Percentiles rank a stretch among this genome's conserved stretches.
These are phyloP conservation scores for Gobio gobio DNA, from an alignment of 2,113 vertebrate genomes.

Conservation along the genomic window DNA sequence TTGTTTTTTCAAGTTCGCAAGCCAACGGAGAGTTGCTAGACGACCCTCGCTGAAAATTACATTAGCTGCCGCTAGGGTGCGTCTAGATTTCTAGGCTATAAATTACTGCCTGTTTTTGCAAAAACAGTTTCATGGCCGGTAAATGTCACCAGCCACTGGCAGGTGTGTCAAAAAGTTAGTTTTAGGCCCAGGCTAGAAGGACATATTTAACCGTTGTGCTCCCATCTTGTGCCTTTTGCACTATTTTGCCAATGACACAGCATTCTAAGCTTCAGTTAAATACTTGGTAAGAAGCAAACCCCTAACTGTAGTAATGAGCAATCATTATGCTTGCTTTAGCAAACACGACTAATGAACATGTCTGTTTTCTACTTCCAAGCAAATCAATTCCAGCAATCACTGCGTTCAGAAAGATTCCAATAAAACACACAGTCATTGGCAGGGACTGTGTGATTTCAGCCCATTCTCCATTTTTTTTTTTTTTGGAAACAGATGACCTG, in stretches of 20 bases:
- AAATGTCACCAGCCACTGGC: too few relatives aligned
- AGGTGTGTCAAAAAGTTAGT: too few relatives aligned
- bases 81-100: too few relatives aligned
- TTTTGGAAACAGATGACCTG: conserved; percentile 25
- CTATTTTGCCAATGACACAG: not conserved
- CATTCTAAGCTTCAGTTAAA: not conserved
- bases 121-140: too few relatives aligned
- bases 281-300: not conserved
- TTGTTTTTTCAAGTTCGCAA: too few relatives aligned
- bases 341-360: not conserved
- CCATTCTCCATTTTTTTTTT: conserved; percentile 12
- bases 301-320: not conserved
- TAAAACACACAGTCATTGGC: not conserved
- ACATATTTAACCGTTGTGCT: too few relatives aligned
- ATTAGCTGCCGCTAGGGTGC: too few relatives aligned
- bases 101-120: too few relatives aligned
- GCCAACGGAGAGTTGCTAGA: too few relatives aligned
- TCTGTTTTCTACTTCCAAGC: not conserved
- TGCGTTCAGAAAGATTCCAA: not conserved
- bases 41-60: too few relatives aligned
- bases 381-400: conserved; percentile 22
- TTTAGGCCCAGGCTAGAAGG: too few relatives aligned
- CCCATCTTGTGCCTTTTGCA: too few relatives aligned
- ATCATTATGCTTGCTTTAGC: not conserved
- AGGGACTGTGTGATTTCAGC: conserved; percentile 10